Evolutionary conservation across 2,113 vertebrate genomes (phyloP).

Genomic region (Arothron firmamentum): DNA sequence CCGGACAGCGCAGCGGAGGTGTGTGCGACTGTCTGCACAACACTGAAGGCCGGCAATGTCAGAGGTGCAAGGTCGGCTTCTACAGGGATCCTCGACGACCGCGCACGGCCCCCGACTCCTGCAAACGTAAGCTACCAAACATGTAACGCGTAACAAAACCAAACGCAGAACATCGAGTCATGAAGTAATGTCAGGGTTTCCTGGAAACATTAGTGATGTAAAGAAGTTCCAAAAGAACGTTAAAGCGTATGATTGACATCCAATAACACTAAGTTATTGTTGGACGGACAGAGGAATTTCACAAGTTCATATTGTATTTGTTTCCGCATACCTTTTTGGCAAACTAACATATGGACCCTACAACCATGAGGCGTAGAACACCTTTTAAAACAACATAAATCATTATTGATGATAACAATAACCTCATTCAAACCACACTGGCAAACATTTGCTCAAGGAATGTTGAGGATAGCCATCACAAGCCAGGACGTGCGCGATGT

Average conservation of each 20-base stretch:
- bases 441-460: constrained; percentile 60
- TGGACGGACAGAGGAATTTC: constrained; percentile 12
- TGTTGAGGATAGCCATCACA: constrained; percentile 57
- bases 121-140: constrained; percentile 81
- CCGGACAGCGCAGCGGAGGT: constrained; percentile 87
- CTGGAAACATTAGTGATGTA: not conserved
- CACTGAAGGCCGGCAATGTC: constrained; percentile 88
- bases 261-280: not conserved
- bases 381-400: constrained; percentile 11
- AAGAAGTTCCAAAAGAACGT: not conserved
- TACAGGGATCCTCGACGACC: constrained; percentile 83
- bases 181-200: not conserved
- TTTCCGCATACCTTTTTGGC: not conserved
- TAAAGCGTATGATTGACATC: not conserved
- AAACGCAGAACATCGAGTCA: too few relatives aligned
- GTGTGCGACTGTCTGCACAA: constrained; percentile 91
- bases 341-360: not conserved
- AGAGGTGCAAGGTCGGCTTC: constrained; percentile 87
- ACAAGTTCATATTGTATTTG: not conserved
- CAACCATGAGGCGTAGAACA: constrained; percentile 6
- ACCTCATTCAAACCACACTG: constrained; percentile 33
- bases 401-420: constrained; percentile 14
- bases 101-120: constrained; percentile 80
- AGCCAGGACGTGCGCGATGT: constrained; percentile 65
- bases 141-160: not conserved